Evolutionary conservation across 2,888 invertebrate species (phyloP), one percentile per base, ranked within the genome.

Genomic region (Liopterus haemorrhoidalis): DNA sequence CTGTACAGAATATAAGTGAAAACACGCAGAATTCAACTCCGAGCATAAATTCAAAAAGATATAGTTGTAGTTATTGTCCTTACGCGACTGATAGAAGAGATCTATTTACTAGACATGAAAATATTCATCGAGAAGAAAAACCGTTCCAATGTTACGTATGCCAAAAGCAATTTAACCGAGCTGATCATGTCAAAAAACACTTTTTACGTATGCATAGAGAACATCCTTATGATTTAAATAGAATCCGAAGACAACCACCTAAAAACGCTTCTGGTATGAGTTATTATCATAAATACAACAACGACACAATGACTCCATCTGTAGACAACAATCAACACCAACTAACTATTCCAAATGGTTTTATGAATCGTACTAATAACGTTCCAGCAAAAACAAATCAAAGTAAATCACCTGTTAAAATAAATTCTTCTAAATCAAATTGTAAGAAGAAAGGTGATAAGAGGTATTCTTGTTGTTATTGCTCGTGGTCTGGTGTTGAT

Each of bases 181-280:
- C 92, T 25, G 92, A 93, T 68, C 92, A 93, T 65, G 92, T 93
- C 32, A 93, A 93, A 69, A 93, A 93, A 62, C 92, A 93, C 67
- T 92, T 92, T 61, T 71, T 90, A 54, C 75, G 92, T 54, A 92
- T 93, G 88, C 92, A 93, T 63, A 78, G 91, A 30, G 92, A 91
- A 58, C 82, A 89, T 63, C 82, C 82, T 1, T 93, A 92, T 65
- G 91, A 92, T 61, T 72, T 89, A 46, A 84, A 87, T 58, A 79
- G 85, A 61, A 89, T 89, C 59, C 73, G 87, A 45, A 75, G 81
- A 51, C 76, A 81, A 55, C 70, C 73, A 35, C 73, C 73, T 49
- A 77, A 79, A 58, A 76, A 72, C 57, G 74, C 72, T 60, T 78
- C 72, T 48, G 75, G 69, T 8, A 68, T 69, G 68, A 68, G 68